Percentiles rank a stretch among this genome's conserved stretches.
Evolutionary conservation across 2,888 invertebrate species (phyloP).

Genomic region (Yponomeuta evonymella): DNA sequence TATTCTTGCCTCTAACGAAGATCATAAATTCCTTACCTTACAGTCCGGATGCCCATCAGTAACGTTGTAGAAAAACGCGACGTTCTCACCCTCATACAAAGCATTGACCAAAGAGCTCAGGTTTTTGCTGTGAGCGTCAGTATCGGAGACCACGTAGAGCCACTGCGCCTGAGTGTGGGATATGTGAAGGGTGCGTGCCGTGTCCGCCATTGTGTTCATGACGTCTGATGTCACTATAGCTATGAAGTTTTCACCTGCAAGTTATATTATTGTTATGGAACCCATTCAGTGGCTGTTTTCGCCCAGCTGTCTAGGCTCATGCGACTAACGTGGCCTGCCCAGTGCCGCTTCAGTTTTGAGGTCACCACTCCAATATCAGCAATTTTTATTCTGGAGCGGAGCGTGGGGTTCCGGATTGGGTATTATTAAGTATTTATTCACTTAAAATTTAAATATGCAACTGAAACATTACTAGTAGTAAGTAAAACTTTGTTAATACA

Average conservation of each 20-base stretch:
- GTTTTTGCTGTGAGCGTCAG: conserved; percentile 63
- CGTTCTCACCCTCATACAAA: conserved; percentile 85
- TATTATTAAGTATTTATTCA: too few relatives aligned
- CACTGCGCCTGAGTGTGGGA: conserved; percentile 85
- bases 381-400: too few relatives aligned
- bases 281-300: not conserved
- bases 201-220: conserved; percentile 80
- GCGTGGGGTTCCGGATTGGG: too few relatives aligned
- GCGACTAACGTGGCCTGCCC: too few relatives aligned
- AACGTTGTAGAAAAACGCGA: conserved; percentile 85
- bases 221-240: conserved; percentile 78
- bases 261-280: not conserved
- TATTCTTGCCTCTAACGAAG: too few relatives aligned
- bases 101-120: conserved; percentile 73
- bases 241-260: conserved; percentile 74
- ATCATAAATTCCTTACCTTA: conserved; percentile 48
- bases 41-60: conserved; percentile 73
- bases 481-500: not conserved
- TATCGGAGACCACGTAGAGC: conserved; percentile 86
- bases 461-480: not conserved
- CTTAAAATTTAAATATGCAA: too few relatives aligned
- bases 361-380: too few relatives aligned
- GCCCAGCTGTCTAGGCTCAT: not conserved
- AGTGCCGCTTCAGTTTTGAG: too few relatives aligned
- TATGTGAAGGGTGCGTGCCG: conserved; percentile 80